Evolutionary conservation across 2,797 vertebrate genomes (phyloP).

Genomic region (Ataeniobius toweri): DNA sequence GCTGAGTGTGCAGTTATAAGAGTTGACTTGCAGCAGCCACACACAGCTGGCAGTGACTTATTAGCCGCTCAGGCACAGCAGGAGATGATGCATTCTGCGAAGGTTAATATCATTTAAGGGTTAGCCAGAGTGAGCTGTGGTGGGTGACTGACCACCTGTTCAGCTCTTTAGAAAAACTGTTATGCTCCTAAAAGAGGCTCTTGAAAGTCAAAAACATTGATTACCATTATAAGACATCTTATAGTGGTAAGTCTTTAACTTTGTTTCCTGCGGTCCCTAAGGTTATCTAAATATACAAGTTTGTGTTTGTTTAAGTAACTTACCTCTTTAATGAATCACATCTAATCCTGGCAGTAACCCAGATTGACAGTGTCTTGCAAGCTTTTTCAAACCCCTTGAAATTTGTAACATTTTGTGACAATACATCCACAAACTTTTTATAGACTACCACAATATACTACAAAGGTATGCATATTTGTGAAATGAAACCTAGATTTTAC

Average conservation of each 20-base stretch:
- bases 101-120: slow-evolving; percentile 78
- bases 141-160: slow-evolving; percentile 76
- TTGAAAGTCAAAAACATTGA: slow-evolving; percentile 63
- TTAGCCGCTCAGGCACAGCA: slow-evolving; percentile 59
- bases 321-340: slow-evolving; percentile 55
- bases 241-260: background rate
- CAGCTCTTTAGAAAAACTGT: slow-evolving; percentile 62
- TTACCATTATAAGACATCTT: slow-evolving; percentile 14
- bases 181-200: slow-evolving; percentile 45
- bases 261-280: background rate
- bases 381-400: background rate
- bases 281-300: slow-evolving; percentile 24
- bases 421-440: background rate
- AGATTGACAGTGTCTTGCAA: background rate
- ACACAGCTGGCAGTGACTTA: slow-evolving; percentile 73
- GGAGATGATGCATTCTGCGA: slow-evolving; percentile 60
- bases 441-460: background rate
- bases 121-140: slow-evolving; percentile 63
- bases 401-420: background rate
- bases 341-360: slow-evolving; percentile 44
- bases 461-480: background rate
- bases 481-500: background rate
- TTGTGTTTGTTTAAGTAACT: slow-evolving; percentile 26
- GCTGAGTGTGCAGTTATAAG: slow-evolving; percentile 68
- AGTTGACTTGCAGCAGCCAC: slow-evolving; percentile 63